phyloP scores from a whole-genome alignment of 2,888 invertebrate genomes.

The Pteria penguin region DNA sequence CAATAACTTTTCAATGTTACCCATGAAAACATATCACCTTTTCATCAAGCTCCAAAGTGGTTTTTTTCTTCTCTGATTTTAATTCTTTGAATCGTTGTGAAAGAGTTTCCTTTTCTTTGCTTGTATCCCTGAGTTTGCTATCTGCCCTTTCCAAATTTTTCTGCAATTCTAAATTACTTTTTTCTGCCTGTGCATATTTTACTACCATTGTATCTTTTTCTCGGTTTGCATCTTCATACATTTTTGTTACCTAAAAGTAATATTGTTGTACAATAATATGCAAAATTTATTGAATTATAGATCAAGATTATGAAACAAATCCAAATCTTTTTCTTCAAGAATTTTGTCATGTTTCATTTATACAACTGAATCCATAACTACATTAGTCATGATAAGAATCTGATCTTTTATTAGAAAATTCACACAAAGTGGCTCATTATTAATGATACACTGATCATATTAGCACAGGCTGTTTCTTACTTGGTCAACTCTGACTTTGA shows the following conservation, averaged over 20 bases:
- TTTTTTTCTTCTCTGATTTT: conserved; percentile 72
- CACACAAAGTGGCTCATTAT: too few relatives aligned
- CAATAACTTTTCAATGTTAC: too few relatives aligned
- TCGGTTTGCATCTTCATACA: conserved; percentile 69
- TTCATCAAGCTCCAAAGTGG: conserved; percentile 64
- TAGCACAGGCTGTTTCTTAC: conserved; percentile 49
- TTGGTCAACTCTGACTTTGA: conserved; percentile 74
- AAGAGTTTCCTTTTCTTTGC: conserved; percentile 73
- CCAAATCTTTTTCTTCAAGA: too few relatives aligned
- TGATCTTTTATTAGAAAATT: too few relatives aligned
- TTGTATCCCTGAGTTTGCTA: conserved; percentile 68
- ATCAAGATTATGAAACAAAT: not conserved
- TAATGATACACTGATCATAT: too few relatives aligned
- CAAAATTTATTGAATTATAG: not conserved
- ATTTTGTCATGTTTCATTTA: too few relatives aligned
- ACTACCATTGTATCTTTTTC: conserved; percentile 80
- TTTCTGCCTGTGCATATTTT: conserved; percentile 79
- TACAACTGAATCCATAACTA: too few relatives aligned
- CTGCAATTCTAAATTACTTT: conserved; percentile 75
- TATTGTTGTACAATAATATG: not conserved
- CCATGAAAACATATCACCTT: too few relatives aligned
- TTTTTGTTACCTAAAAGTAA: conserved; percentile 68
- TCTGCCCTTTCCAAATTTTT: conserved; percentile 70
- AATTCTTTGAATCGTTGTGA: conserved; percentile 66
- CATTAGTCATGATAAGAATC: too few relatives aligned